Conservation (phyloP, 2,113 vertebrate genomes). For the Otus sunia region DNA sequence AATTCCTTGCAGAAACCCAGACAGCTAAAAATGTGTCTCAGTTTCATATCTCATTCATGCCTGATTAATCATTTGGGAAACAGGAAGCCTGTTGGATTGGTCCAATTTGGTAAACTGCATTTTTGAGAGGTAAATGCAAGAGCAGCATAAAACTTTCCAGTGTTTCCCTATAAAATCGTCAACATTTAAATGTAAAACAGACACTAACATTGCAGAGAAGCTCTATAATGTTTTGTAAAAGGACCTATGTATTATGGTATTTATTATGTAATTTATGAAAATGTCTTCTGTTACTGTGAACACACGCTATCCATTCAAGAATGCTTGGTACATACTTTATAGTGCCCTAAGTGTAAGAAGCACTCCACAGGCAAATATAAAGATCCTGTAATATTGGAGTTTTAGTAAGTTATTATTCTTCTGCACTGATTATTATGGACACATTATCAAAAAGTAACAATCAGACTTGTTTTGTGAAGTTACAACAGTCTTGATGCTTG, state of each 20-base stretch:
- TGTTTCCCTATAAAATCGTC: neutral
- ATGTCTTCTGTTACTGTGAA: neutral
- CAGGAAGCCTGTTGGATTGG: neutral
- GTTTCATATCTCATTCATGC: neutral
- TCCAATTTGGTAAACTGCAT: neutral
- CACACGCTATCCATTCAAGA: accelerated
- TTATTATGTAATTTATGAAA: neutral
- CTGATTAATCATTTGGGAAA: neutral
- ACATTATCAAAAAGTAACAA: neutral
- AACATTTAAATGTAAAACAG: neutral
- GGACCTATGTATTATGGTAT: neutral
- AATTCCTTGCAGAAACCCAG: neutral
- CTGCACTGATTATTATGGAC: neutral
- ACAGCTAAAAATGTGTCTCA: neutral
- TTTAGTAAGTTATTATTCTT: neutral
- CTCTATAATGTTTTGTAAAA: neutral
- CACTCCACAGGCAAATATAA: neutral
- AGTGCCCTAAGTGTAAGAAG: neutral
- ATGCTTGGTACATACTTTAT: neutral
- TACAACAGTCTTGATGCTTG: neutral
- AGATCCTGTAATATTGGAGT: neutral
- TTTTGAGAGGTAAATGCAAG: neutral
- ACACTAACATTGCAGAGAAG: neutral
- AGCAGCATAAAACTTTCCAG: neutral
- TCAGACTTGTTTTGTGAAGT: neutral